Percentiles rank a stretch among this genome's conserved stretches.
phyloP scores from a whole-genome alignment of 2,888 invertebrate species.

The Octonoba sinensis region DNA sequence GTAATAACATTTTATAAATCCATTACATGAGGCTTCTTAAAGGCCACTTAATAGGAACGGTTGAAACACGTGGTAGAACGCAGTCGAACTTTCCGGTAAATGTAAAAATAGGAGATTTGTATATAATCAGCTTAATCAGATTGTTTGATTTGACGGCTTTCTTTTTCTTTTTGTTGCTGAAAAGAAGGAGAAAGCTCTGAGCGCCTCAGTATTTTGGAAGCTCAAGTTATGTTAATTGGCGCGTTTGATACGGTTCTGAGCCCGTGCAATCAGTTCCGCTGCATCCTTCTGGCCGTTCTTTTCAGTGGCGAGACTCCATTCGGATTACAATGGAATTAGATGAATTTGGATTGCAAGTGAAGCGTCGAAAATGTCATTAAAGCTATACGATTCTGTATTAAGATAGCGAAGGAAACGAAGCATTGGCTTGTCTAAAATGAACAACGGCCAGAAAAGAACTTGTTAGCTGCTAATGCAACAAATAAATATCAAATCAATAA shows the following conservation, averaged over 20 bases:
- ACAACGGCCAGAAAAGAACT: too few relatives aligned
- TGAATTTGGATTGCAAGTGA: conserved; percentile 41
- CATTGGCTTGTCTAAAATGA: background rate
- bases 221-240: conserved; percentile 47
- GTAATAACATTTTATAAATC: background rate
- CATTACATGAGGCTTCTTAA: too few relatives aligned
- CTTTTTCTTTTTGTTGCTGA: too few relatives aligned
- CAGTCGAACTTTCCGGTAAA: background rate
- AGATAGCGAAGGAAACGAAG: conserved; percentile 28
- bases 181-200: too few relatives aligned
- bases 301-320: conserved; percentile 52
- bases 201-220: background rate
- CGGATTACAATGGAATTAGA: conserved; percentile 58
- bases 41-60: background rate
- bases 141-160: too few relatives aligned
- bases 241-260: conserved; percentile 46
- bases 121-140: too few relatives aligned
- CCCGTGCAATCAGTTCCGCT: conserved; percentile 48
- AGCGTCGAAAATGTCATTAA: conserved; percentile 13
- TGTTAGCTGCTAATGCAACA: background rate
- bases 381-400: conserved; percentile 22
- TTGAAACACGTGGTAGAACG: background rate
- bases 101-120: too few relatives aligned
- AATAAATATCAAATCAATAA: background rate
- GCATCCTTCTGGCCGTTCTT: conserved; percentile 29